These are phyloP conservation scores for Silurus aristotelis DNA, from an alignment of 2,797 vertebrate species.

Conservation along the genomic window DNA sequence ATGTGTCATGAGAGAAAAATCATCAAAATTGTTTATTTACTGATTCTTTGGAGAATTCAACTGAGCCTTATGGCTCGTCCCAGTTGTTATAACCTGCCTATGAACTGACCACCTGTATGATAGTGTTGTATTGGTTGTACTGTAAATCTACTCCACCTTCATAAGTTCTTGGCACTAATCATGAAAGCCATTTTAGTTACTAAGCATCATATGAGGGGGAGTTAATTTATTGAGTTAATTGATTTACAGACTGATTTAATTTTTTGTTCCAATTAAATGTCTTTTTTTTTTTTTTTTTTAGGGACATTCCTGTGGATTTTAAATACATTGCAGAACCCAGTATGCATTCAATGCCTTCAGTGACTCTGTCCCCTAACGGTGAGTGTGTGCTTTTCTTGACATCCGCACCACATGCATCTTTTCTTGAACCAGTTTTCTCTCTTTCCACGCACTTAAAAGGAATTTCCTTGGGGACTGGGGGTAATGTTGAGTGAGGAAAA, in stretches of 20 bases:
- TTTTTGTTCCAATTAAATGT: background rate
- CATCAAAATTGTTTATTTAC: no score
- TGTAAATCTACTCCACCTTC: background rate
- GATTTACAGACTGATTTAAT: no score
- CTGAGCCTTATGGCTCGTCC: background rate
- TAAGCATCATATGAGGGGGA: no score
- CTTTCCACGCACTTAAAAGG: background rate
- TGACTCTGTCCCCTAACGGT: slow-evolving; percentile 97
- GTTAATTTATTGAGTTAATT: no score
- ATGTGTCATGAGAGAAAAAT: no score
- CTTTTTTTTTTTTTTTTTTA: slow-evolving; percentile 66
- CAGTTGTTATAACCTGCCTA: background rate
- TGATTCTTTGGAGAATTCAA: background rate
- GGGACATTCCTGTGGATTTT: slow-evolving; percentile 99
- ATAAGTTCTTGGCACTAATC: background rate
- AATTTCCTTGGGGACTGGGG: background rate
- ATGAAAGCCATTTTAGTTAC: background rate
- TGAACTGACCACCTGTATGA: background rate
- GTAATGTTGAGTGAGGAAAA: background rate
- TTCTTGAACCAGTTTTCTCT: no score
- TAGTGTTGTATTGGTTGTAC: background rate
- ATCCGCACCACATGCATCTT: background rate
- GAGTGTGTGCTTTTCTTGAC: slow-evolving; percentile 59
- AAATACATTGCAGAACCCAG: slow-evolving; percentile 99
- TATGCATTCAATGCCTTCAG: slow-evolving; percentile 99